Percentiles rank a stretch among this genome's conserved stretches.
These are phyloP conservation scores for Eupithecia pulchellata DNA, from an alignment of 2,888 invertebrate species.

Conservation along the genomic window DNA sequence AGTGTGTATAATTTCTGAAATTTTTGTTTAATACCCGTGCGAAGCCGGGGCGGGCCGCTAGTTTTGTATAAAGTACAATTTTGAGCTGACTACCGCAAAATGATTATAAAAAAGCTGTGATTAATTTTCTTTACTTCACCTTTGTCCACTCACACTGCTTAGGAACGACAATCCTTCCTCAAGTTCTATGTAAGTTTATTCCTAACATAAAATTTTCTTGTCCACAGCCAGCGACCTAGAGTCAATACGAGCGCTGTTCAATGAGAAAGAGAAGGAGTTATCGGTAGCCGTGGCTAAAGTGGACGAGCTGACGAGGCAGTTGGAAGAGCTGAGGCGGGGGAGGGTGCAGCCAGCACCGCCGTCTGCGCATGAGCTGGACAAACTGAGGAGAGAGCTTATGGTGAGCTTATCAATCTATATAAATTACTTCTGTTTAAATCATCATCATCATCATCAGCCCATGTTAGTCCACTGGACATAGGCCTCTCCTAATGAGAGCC, in stretches of 20 bases:
- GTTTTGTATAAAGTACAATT: too few species aligned
- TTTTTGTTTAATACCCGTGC: too few species aligned
- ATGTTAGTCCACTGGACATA: too few species aligned
- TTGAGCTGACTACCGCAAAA: too few species aligned
- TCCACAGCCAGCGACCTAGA: slow-evolving; percentile 96
- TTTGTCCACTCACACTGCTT: too few species aligned
- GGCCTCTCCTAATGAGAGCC: too few species aligned
- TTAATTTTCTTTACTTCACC: too few species aligned
- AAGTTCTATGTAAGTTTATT: neutral
- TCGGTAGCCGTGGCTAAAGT: slow-evolving; percentile 98
- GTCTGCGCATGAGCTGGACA: slow-evolving; percentile 95
- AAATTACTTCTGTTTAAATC: neutral
- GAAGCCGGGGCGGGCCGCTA: too few species aligned
- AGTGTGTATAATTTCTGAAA: too few species aligned
- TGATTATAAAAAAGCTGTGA: too few species aligned
- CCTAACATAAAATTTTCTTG: slow-evolving; percentile 44
- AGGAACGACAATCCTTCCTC: too few species aligned
- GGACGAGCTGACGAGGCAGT: slow-evolving; percentile 96
- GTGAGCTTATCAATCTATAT: slow-evolving; percentile 82
- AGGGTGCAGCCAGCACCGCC: slow-evolving; percentile 87
- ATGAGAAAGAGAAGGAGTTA: slow-evolving; percentile 98
- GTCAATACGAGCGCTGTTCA: slow-evolving; percentile 97
- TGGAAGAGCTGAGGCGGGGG: slow-evolving; percentile 94
- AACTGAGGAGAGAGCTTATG: slow-evolving; percentile 95
- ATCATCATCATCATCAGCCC: too few species aligned